Base-by-base conservation (phyloP, 1,140 invertebrate species). In the Cardiocondyla obscurior region DNA sequence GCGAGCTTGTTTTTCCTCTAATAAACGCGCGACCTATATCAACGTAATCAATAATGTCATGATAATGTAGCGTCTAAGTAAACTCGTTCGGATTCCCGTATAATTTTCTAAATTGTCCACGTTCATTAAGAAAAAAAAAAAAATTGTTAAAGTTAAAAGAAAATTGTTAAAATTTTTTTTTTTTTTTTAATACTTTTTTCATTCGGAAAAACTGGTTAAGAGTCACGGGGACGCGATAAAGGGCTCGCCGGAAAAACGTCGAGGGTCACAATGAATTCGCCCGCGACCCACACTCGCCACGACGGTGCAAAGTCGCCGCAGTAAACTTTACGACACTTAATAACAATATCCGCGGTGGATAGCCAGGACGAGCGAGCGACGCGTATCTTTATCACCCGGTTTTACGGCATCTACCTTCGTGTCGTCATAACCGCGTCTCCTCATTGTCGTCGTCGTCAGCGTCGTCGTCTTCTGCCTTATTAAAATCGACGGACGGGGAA, bases 301-400 rank as follows among this genome's bases (percentile, higher is more conserved):
- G 25, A 33, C 53, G 69, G 58, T 46, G 79, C 76, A 82, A 65
- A 87, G 79, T 73, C 83, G 55, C 39, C 42, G 86, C 67, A 85
- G 88, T 88, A 88, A 88, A 88, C 51, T 88, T 88, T 88, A 88
- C 85, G 87, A 88, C 83, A 83, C 69, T 87, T 87, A 84, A 79
- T 88, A 88, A 85, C 87, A 88, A 87, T 88, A 87, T 85, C 83
- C 70, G 55, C 53, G 33, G 67, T 22, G 70, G 39, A 69, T 82
- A 83, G 76, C 42, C 42, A 67, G 55, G 33, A 65, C 36, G n/a
- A 39, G 44, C 44, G 42, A 25, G 33, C 30, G 36, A 64, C 55
- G 44, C 65, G 79, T 88, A 88, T 88, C 87, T 88, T 88, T 88
- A 88, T 88, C 87, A 81, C 86, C 73, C 25, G 85, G 79, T 88